Base-by-base conservation (phyloP, 2,113 vertebrate species). In the Ictalurus punctatus region DNA sequence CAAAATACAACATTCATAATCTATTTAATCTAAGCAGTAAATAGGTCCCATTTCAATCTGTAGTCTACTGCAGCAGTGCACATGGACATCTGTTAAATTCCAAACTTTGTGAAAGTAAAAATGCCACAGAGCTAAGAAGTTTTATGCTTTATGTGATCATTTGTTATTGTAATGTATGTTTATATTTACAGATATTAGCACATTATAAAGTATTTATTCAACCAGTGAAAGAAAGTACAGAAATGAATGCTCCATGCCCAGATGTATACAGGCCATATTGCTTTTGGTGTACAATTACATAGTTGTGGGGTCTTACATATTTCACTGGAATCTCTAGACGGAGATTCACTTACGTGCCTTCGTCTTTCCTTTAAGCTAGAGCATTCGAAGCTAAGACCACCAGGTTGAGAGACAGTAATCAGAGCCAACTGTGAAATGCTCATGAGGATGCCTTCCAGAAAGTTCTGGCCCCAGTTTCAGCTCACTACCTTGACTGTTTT, bases 351-450 rank as follows among this genome's bases (percentile, higher is more conserved):
- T 78, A 67, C 54, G 82, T 48, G 37, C 84, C 88, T 69, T 85
- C 65, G 44, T 90, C 27, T 83, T 63, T 90, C 79, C 65, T 89
- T 58, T 54, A 23, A 90, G 71, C 58, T 71, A 44, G 12, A 27
- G 52, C 25, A 87, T 65, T 65, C 40, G 44, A 40, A 23, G 63
- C 37, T 81, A 16, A 79, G 90, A 86, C 87, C 90, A 86, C 87
- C 90, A 79, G 71, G 84, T 65, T 44, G 48, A n/a, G 44, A 61
- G 86, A 81, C 56, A 16, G 23, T 86, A 63, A 54, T n/a, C 34
- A 58, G 61, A 84, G 69, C 71, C 79, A 83, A 86, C 67, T 84
- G 71, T 84, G 71, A 89, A 58, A 86, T 88, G 19, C 73, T 73
- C 58, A 4, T 40, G 4, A 56, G 63, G 34, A 44, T 25, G 7